A percentile compares a stretch with the other conserved stretches of the same genome.
Evolutionary conservation across 2,888 invertebrate species (phyloP).

Genomic region (Stenurella melanura): DNA sequence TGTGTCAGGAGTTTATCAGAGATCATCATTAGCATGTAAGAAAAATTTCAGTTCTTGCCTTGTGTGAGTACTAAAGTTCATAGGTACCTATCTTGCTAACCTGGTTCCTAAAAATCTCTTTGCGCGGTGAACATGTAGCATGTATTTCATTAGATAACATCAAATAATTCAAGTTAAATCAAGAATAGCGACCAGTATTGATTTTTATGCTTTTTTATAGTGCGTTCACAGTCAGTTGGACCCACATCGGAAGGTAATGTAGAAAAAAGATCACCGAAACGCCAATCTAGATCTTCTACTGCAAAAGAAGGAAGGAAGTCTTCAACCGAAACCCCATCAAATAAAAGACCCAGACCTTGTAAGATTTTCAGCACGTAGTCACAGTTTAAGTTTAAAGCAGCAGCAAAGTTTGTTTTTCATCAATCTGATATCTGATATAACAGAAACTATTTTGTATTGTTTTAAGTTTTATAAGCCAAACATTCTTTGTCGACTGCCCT

Average conservation of each 20-base stretch:
- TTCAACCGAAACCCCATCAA: constrained; percentile 76
- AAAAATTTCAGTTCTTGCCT: no score
- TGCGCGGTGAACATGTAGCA: no score
- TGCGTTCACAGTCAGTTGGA: constrained; percentile 83
- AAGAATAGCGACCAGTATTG: not conserved
- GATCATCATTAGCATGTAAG: no score
- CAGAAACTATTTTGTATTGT: not conserved
- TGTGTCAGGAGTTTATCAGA: no score
- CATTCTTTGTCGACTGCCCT: not conserved
- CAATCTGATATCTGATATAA: not conserved
- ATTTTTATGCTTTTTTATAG: constrained; percentile 65
- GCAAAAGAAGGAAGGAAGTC: constrained; percentile 81
- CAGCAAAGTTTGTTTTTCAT: constrained; percentile 17
- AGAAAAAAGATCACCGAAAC: constrained; percentile 86
- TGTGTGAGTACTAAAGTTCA: no score
- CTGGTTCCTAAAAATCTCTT: no score
- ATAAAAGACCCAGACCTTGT: constrained; percentile 82
- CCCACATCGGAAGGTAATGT: constrained; percentile 75
- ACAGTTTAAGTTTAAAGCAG: constrained; percentile 46
- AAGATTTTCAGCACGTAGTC: constrained; percentile 73
- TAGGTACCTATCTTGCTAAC: no score
- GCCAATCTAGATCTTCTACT: constrained; percentile 82
- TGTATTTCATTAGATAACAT: not conserved
- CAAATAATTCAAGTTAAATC: not conserved
- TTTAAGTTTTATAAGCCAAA: constrained; percentile 11